A percentile compares a stretch with the other conserved stretches of the same genome.
phyloP scores from a whole-genome alignment of 1,140 invertebrate genomes.

The Bombus consobrinus region DNA sequence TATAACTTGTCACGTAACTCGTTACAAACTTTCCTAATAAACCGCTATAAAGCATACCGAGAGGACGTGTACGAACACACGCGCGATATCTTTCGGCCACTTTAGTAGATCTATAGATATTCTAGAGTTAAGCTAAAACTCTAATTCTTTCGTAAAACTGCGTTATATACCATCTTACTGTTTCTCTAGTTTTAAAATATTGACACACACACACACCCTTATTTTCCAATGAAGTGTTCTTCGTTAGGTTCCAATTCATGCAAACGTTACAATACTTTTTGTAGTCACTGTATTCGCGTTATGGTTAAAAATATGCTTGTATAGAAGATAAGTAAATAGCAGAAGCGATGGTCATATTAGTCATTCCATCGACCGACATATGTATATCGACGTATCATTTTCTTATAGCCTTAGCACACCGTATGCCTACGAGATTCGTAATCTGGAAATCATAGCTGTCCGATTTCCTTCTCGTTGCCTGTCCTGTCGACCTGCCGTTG shows the following conservation, averaged over 20 bases:
- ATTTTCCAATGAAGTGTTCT: no score
- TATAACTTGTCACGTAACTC: not conserved
- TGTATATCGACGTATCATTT: conserved; percentile 4
- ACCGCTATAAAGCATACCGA: not conserved
- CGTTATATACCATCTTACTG: no score
- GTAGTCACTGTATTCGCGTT: no score
- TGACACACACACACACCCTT: no score
- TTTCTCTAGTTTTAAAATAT: no score
- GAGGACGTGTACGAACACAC: not conserved
- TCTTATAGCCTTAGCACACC: not conserved
- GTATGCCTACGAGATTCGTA: not conserved
- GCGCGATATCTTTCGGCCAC: not conserved
- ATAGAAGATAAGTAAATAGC: not conserved
- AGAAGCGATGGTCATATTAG: not conserved
- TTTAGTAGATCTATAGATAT: not conserved
- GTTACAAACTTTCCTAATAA: conserved; percentile 12
- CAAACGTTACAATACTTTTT: no score
- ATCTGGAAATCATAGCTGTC: not conserved
- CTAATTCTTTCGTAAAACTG: no score
- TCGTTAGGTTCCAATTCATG: no score
- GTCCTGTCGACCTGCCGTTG: not conserved
- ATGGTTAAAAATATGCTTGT: not conserved
- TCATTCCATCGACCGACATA: not conserved
- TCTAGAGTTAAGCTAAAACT: no score
- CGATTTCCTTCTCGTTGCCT: not conserved